Percentiles rank a stretch among this genome's conserved stretches.
Evolutionary conservation across 1,140 invertebrate genomes (phyloP).

Genomic region (Lamellibrachia luymesi): DNA sequence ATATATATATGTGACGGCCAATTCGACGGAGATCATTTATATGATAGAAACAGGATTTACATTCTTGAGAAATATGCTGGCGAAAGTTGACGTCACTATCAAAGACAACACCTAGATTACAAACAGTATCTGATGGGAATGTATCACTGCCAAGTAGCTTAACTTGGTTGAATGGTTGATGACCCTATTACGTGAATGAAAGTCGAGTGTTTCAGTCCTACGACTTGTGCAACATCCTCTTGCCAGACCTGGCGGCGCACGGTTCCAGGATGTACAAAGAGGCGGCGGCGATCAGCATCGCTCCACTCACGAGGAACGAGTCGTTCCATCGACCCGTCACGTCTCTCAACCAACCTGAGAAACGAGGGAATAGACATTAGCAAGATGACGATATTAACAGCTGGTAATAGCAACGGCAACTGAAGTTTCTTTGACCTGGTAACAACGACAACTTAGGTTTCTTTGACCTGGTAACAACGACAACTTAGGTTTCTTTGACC

Average conservation of each 20-base stretch:
- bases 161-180: no score
- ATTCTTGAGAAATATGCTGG: no score
- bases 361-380: neutral
- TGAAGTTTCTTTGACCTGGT: neutral
- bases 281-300: neutral
- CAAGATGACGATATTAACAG: neutral
- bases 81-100: no score
- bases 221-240: neutral
- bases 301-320: slow-evolving; percentile 14
- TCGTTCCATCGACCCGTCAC: slow-evolving; percentile 10
- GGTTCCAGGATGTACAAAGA: neutral
- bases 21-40: no score
- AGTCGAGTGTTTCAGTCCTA: neutral
- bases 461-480: neutral
- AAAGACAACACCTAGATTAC: no score
- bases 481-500: neutral
- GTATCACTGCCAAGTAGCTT: no score
- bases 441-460: neutral
- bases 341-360: neutral
- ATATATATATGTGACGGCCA: no score
- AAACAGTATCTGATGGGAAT: no score
- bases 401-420: neutral
- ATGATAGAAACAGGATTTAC: no score
- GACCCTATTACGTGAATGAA: no score
- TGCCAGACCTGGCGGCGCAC: neutral